Evolutionary conservation across 2,113 vertebrate genomes (phyloP).

Genomic region (Sisor rabdophorus): DNA sequence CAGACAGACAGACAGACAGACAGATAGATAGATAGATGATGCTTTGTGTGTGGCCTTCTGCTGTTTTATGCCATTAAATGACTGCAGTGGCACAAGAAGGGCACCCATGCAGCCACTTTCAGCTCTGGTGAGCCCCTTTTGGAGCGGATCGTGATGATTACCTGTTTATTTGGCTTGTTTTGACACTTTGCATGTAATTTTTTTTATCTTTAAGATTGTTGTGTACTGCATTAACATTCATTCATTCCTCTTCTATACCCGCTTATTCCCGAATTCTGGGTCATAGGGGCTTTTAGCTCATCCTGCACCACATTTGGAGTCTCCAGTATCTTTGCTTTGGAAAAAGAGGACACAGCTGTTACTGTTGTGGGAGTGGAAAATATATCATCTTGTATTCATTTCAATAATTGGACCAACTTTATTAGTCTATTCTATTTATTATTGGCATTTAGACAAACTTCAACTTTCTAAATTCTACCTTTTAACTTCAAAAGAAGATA

Average conservation of each 20-base stretch:
- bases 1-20: not conserved
- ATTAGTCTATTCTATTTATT: no score
- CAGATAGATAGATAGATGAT: slow-evolving; percentile 46
- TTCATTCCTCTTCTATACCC: no score
- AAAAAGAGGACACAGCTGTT: not conserved
- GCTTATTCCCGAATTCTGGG: no score
- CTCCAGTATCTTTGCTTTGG: not conserved
- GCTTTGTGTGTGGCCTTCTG: slow-evolving; percentile 50
- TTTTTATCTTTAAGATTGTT: no score
- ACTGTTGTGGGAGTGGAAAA: not conserved
- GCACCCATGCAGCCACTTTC: not conserved
- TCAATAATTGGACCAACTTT: no score
- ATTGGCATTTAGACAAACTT: not conserved
- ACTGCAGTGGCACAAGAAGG: slow-evolving; percentile 27
- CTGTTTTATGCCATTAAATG: slow-evolving; percentile 53
- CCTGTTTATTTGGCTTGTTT: not conserved
- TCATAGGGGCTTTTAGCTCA: no score
- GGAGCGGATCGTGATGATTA: not conserved
- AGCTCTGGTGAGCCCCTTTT: not conserved
- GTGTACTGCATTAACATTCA: no score
- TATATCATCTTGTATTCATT: no score
- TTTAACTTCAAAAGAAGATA: slow-evolving; percentile 49
- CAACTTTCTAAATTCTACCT: slow-evolving; percentile 44
- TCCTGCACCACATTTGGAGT: not conserved
- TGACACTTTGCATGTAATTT: no score